These are phyloP conservation scores for Drosophila pectinifera DNA, from an alignment of 1,140 invertebrate species.

Conservation along the genomic window DNA sequence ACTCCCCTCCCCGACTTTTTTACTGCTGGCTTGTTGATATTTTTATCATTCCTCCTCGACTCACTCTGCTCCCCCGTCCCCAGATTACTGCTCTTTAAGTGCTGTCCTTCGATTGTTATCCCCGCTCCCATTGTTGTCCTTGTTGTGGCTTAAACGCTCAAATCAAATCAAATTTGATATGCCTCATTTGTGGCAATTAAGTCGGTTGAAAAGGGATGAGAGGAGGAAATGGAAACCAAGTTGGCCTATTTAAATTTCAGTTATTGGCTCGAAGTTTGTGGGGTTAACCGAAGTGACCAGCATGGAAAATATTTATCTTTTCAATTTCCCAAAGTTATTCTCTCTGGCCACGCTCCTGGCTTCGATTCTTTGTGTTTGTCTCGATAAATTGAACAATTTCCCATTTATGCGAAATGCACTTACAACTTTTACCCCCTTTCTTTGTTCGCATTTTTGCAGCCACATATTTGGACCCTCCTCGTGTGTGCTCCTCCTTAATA, in stretches of 20 bases:
- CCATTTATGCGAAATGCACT: constrained; percentile 73
- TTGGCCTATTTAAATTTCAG: constrained; percentile 38
- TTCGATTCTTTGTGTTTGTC: constrained; percentile 42
- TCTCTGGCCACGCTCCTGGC: constrained; percentile 25
- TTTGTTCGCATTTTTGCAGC: constrained; percentile 3
- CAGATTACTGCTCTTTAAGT: constrained; percentile 53
- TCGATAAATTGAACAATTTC: constrained; percentile 77
- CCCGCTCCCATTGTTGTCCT: constrained; percentile 15
- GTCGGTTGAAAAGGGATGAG: neutral
- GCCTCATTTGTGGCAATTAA: constrained; percentile 68
- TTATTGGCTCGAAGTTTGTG: constrained; percentile 4
- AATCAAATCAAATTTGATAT: constrained; percentile 66
- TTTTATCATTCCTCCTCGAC: constrained; percentile 50
- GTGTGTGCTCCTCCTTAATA: constrained; percentile 54
- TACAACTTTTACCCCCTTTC: constrained; percentile 55
- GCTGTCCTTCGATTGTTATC: constrained; percentile 42
- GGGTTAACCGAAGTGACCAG: constrained; percentile 53
- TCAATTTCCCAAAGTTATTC: constrained; percentile 63
- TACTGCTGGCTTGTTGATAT: constrained; percentile 72
- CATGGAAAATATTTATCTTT: constrained; percentile 64
- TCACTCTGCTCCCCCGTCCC: neutral
- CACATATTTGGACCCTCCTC: constrained; percentile 10
- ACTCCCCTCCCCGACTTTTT: constrained; percentile 51
- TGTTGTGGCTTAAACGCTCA: constrained; percentile 45
- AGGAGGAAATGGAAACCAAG: neutral